A percentile compares a stretch with the other conserved stretches of the same genome.
phyloP scores from a whole-genome alignment of 2,888 invertebrate genomes.

The Strigamia transsilvanica region DNA sequence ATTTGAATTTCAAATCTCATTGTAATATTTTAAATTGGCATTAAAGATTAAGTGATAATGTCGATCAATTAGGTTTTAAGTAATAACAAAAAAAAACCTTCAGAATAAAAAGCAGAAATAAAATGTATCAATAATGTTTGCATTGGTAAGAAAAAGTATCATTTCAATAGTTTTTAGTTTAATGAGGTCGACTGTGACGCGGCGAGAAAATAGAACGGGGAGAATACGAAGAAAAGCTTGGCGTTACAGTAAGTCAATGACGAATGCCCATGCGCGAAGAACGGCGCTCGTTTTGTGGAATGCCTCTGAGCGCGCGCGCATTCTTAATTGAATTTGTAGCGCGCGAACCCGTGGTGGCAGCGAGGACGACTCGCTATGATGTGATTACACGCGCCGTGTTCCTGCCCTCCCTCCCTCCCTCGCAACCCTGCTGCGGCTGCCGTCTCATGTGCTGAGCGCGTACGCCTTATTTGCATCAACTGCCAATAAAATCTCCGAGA shows the following conservation, averaged over 20 bases:
- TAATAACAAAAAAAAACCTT: too few species aligned
- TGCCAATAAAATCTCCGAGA: constrained; percentile 38
- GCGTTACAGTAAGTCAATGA: not conserved
- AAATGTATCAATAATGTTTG: too few species aligned
- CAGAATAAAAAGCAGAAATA: too few species aligned
- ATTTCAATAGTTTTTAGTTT: not conserved
- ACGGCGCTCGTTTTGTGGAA: constrained; percentile 19
- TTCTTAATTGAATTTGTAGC: constrained; percentile 34
- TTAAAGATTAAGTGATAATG: not conserved
- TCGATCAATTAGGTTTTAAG: too few species aligned
- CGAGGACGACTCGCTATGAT: constrained; percentile 38
- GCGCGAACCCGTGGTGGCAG: constrained; percentile 35
- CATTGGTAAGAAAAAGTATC: not conserved
- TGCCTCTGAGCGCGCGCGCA: constrained; percentile 27
- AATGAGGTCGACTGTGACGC: constrained; percentile 9
- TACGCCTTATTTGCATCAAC: constrained; percentile 35
- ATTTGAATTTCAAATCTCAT: not conserved
- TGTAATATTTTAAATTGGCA: not conserved
- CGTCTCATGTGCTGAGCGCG: constrained; percentile 22
- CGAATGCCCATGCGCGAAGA: constrained; percentile 28
- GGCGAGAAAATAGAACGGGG: not conserved
- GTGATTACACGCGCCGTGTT: constrained; percentile 31
- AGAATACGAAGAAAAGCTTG: not conserved
- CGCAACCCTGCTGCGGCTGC: constrained; percentile 15
- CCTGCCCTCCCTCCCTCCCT: not conserved